These are phyloP conservation scores for Phymastichus coffea DNA, from an alignment of 1,140 invertebrate species.

Conservation along the genomic window DNA sequence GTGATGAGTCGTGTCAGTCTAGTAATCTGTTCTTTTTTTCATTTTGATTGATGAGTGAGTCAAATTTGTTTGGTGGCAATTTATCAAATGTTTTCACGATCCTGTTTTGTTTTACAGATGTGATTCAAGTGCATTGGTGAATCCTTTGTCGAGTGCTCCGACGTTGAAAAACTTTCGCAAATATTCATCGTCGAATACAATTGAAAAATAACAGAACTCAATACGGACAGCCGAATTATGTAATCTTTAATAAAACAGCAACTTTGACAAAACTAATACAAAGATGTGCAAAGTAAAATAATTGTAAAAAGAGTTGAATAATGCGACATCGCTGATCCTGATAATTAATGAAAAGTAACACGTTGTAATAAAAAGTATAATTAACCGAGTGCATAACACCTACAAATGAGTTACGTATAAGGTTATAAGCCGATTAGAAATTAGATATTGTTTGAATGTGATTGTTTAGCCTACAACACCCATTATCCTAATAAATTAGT, in stretches of 20 bases:
- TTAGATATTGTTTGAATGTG: neutral
- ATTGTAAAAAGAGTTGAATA: too few relatives aligned
- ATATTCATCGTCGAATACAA: neutral
- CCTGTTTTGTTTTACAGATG: neutral
- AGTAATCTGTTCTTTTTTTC: constrained; percentile 25
- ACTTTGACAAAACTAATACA: too few relatives aligned
- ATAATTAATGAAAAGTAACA: too few relatives aligned
- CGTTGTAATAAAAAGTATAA: too few relatives aligned
- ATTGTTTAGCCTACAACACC: constrained; percentile 27
- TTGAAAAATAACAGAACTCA: too few relatives aligned
- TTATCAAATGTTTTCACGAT: neutral
- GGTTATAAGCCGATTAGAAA: constrained; percentile 9
- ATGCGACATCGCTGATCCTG: too few relatives aligned
- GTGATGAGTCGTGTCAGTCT: constrained; percentile 29
- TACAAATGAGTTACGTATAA: too few relatives aligned
- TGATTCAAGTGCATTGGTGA: neutral
- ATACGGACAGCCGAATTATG: too few relatives aligned
- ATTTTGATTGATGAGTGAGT: neutral
- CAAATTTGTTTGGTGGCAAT: neutral
- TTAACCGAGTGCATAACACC: too few relatives aligned
- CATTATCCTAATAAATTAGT: constrained; percentile 33
- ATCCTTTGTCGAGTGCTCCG: neutral
- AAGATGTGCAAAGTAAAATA: too few relatives aligned
- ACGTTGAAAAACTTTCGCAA: neutral
- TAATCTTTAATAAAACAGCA: too few relatives aligned